These are phyloP conservation scores for Eubasilissa regina DNA, from an alignment of 1,140 invertebrate genomes.

Conservation along the genomic window DNA sequence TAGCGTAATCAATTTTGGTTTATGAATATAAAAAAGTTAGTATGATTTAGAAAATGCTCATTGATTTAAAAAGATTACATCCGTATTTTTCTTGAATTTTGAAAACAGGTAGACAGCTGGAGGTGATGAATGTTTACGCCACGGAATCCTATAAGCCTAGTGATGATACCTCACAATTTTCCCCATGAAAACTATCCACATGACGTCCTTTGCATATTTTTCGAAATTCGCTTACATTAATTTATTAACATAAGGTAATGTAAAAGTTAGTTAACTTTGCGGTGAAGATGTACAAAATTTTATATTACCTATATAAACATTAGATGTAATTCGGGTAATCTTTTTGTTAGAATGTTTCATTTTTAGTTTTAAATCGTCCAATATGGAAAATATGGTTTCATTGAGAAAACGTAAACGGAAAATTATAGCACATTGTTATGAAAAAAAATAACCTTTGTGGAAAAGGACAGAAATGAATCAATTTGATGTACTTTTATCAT, in stretches of 20 bases:
- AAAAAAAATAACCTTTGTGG: slow-evolving; percentile 37
- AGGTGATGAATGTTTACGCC: no score
- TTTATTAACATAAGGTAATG: slow-evolving; percentile 3
- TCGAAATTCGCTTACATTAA: slow-evolving; percentile 2
- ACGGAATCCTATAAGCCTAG: no score
- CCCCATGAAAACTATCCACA: no score
- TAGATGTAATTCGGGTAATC: slow-evolving; percentile 24
- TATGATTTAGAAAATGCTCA: no score
- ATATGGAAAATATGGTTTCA: slow-evolving; percentile 35
- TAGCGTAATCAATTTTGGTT: no score
- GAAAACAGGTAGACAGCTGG: no score
- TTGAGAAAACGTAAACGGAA: slow-evolving; percentile 42
- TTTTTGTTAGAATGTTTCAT: slow-evolving; percentile 29
- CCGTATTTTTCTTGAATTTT: no score
- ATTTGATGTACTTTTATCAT: slow-evolving; percentile 50
- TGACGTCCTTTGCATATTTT: background rate
- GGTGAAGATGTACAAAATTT: slow-evolving; percentile 41
- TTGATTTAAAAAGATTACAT: no score
- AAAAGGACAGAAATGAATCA: slow-evolving; percentile 38
- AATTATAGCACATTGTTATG: slow-evolving; percentile 53
- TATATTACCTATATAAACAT: slow-evolving; percentile 25
- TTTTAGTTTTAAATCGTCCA: slow-evolving; percentile 31
- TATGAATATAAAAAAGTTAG: no score
- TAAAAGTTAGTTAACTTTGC: slow-evolving; percentile 9
- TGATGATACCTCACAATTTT: no score